Base-by-base conservation (phyloP, 1,140 invertebrate genomes). In the Episyrphus balteatus region DNA sequence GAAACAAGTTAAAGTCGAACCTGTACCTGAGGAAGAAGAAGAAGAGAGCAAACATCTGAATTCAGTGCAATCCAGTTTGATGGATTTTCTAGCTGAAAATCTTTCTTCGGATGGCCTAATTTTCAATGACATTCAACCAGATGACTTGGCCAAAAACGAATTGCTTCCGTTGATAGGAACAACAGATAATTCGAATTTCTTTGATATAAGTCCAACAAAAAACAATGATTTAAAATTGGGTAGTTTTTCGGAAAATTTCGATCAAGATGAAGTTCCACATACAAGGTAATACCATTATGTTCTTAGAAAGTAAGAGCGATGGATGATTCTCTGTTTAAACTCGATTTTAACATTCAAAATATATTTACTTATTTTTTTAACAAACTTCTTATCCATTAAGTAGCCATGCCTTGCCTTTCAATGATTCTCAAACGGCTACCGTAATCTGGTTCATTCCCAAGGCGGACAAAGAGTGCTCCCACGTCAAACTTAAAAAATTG, bases 21-120 rank as follows among this genome's bases (percentile, higher is more conserved):
- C 3, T 26, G 36, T 36, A 38, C 5, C 3, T 26, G 36, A 31
- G 11, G 44, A 46, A 14, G 48, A 49, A 31, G 42, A 48, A 31
- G 21, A 30, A 21, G 44, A 0, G 26, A 54, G n/a, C 50, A 57
- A 41, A 46, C 55, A 26, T 2, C 17, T 64, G 10, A 66, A 53
- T 41, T 58, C 58, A 21, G 59, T 66, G 2, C 63, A 66, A 33
- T 62, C 59, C 2, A 59, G 55, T 33, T 41, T 67, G 2, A 61
- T 67, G 59, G 61, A 67, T 44, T 66, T 67, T 44, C 32, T 67
- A 9, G 58, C 63, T 7, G 61, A 66, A 36, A 67, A 51, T 34
- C 48, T 66, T 18, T 49, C 52, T 3, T 54, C 54, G 30, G 59
- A 66, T 34, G 63, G 66, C 42, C 42, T 66, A 5, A 53, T 62